Base-by-base conservation (phyloP, 1,140 invertebrate species). In the Zaprionus capensis region DNA sequence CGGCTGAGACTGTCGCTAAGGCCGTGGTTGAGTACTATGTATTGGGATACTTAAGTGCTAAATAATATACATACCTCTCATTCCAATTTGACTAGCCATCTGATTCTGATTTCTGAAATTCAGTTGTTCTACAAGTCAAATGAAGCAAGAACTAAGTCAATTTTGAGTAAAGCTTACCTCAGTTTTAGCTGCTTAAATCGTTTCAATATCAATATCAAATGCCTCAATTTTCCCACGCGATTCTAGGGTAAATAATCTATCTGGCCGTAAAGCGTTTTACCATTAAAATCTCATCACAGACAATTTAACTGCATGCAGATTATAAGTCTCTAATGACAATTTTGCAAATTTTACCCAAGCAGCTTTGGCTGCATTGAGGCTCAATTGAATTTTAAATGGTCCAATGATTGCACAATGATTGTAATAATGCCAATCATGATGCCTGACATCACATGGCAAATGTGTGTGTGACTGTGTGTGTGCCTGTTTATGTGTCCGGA, bases 361-460 rank as follows among this genome's bases (percentile, higher is more conserved):
- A 49, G 46, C 14, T 49, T 22, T 2, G 9, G 4, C 1, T 44
- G 20, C 46, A 22, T 49, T 49, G 20, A 6, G 12, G 20, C 11
- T 51, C 11, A 51, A 41, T 38, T 66, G 49, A 14, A 28, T 12
- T 38, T 51, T 22, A 22, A 51, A 51, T 51, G 46, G 4, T 51
- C 14, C 22, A 14, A n/a, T 28, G 15, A 56, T 56, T 26, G 20
- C 12, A 56, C 20, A 56, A 24, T 24, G 53, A 61, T 61, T 46
- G 41, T 46, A 20, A 46, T 17, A 46, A 46, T 46, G 7, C 9
- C 31, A 34, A 38, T 36, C 34, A 46, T 44, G 7, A n/a, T 51
- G 5, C n/a, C 20, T 51, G 3, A 51, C 3, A 41, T 51, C 3
- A 17, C 9, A 51, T 51, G 20, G 34, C 26, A 2, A 28, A 22